These are phyloP conservation scores for Siniperca obscura DNA, from an alignment of 2,797 vertebrate species.

Conservation along the genomic window DNA sequence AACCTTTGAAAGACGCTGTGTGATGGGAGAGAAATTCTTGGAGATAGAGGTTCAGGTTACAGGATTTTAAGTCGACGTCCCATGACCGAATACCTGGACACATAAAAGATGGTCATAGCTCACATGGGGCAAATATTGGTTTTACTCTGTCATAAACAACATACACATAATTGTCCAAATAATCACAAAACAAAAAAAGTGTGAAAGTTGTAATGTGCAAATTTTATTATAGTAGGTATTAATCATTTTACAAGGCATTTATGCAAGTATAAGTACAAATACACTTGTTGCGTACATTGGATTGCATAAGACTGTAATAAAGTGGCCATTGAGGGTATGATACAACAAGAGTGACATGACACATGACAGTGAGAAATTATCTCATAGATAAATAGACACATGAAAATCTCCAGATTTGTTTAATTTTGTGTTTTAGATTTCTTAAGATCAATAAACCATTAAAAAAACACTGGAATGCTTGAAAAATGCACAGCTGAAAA, in stretches of 20 bases:
- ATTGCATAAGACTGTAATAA: background rate
- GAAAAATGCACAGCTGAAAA: background rate
- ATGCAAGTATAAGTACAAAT: background rate
- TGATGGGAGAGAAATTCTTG: constrained; percentile 92
- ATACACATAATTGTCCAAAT: background rate
- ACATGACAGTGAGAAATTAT: background rate
- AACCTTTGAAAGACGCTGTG: constrained; percentile 90
- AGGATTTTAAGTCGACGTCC: constrained; percentile 89
- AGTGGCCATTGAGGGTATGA: background rate
- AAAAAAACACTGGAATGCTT: background rate
- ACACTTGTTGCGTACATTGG: background rate
- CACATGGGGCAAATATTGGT: background rate
- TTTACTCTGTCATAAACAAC: background rate
- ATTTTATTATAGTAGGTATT: background rate
- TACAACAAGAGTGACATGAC: background rate
- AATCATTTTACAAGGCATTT: background rate
- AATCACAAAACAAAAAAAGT: background rate
- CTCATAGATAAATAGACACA: no score
- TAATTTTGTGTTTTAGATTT: background rate
- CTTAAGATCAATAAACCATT: background rate
- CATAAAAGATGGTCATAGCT: background rate
- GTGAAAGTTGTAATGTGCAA: background rate
- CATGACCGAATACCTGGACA: constrained; percentile 89
- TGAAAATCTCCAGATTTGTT: background rate
- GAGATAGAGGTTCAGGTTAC: constrained; percentile 90